Evolutionary conservation across 2,797 vertebrate genomes (phyloP), one percentile per base, ranked within the genome.

Genomic region (Microctenopoma stevenorrisi): DNA sequence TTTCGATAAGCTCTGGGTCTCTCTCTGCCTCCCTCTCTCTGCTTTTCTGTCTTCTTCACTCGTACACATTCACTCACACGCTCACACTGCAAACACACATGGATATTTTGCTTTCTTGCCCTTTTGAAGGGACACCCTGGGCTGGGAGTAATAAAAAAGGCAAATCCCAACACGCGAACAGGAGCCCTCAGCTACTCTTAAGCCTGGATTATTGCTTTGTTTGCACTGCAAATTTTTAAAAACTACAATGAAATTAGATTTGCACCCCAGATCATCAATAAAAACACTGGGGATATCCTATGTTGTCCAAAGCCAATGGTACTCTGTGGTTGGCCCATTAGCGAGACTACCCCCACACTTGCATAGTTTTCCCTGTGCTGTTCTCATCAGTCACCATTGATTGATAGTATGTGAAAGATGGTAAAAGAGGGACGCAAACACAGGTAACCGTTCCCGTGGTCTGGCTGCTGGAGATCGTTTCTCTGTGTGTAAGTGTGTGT

Each of bases 221-320:
- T 97, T 96, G 94, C 89, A 77, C 91, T 93, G 87, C 84, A 93
- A 94, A 97, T 96, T 95, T 94, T 91, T 95, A 90, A 95, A 94
- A 97, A 96, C 92, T 85, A 94, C 95, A 92, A 91, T 88, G 90
- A 96, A 96, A 96, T 95, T 94, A 92, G 95, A 97, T 98, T 97
- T 96, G 91, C 85, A 84, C 94, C 81, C 87, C 89, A 84, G 90
- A 93, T 92, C 84, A 83, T 91, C 83, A 82, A 90, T 86, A 88
- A 88, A 94, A 94, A 93, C 88, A 79, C 53, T 58, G 68, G 82
- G 89, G 88, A 84, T 89, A 89, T 92, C 91, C 88, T 49, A 48
- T 83, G 87, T 88, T 83, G 86, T 79, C 64, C 43, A 76, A 84
- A 64, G 89, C 92, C 93, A 92, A 94, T 92, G 88, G 74, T 37